These are phyloP conservation scores for Garrulus glandarius DNA, from an alignment of 2,797 vertebrate species.

Conservation along the genomic window DNA sequence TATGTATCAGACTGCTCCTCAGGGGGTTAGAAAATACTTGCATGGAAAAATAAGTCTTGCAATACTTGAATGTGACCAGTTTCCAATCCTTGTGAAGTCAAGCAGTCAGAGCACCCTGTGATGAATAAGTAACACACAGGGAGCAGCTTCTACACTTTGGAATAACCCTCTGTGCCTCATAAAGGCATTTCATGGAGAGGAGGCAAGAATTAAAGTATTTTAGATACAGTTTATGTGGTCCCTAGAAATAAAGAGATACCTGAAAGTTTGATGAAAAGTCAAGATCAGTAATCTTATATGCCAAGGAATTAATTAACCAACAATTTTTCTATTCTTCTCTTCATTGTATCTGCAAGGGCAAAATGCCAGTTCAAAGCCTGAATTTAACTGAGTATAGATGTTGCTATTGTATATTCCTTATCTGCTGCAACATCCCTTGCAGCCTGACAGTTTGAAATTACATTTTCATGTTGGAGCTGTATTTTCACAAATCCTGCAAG, in stretches of 20 bases:
- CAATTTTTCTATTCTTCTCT: background rate
- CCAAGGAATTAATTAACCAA: background rate
- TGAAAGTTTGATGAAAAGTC: background rate
- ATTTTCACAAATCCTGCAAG: conserved; percentile 13
- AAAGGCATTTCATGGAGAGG: background rate
- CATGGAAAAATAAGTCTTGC: background rate
- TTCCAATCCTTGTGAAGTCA: background rate
- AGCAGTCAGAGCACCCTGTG: background rate
- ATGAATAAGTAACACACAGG: background rate
- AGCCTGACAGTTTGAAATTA: background rate
- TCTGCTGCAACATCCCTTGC: background rate
- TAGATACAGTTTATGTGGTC: background rate
- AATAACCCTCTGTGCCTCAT: background rate
- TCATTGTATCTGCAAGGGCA: background rate
- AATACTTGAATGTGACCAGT: background rate
- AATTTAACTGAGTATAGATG: background rate
- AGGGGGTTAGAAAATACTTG: background rate
- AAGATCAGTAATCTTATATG: background rate
- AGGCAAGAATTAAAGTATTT: background rate
- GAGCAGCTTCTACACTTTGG: background rate
- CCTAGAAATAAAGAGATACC: background rate
- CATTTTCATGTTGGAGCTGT: background rate
- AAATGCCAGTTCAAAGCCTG: background rate
- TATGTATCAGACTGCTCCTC: background rate
- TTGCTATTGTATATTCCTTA: background rate